Conservation (phyloP, 2,113 vertebrate genomes). For the Microtus ochrogaster region DNA sequence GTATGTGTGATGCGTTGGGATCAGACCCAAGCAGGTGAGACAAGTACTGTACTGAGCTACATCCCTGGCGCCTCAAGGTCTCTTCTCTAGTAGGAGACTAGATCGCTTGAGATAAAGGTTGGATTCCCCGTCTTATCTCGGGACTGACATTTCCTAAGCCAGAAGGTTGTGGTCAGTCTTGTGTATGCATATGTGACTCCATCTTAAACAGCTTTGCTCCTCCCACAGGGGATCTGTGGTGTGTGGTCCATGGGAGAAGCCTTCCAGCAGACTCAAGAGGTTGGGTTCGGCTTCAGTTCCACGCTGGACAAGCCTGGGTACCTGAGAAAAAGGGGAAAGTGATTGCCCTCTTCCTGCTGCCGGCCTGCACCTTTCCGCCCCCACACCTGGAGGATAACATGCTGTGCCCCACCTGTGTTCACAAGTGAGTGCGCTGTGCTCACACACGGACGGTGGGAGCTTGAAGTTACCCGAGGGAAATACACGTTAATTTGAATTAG, state of each 20-base stretch:
- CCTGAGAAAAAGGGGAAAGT: slow-evolving; percentile 68
- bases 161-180: background rate
- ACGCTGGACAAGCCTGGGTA: slow-evolving; percentile 78
- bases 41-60: background rate
- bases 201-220: background rate
- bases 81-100: background rate
- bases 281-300: slow-evolving; percentile 72
- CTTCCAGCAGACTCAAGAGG: slow-evolving; percentile 33
- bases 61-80: background rate
- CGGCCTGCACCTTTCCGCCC: slow-evolving; percentile 60
- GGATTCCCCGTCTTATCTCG: background rate
- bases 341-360: slow-evolving; percentile 65
- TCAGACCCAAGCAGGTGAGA: background rate
- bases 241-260: slow-evolving; percentile 70
- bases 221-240: slow-evolving; percentile 66
- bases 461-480: background rate
- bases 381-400: slow-evolving; percentile 75
- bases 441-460: background rate
- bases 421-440: slow-evolving; percentile 50
- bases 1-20: background rate
- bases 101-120: background rate
- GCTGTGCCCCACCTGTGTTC: slow-evolving; percentile 73
- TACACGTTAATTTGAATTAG: background rate
- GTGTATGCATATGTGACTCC: background rate
- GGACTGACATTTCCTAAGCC: background rate